Base-by-base conservation (phyloP, 2,888 invertebrate species). In the Callimorpha dominula region DNA sequence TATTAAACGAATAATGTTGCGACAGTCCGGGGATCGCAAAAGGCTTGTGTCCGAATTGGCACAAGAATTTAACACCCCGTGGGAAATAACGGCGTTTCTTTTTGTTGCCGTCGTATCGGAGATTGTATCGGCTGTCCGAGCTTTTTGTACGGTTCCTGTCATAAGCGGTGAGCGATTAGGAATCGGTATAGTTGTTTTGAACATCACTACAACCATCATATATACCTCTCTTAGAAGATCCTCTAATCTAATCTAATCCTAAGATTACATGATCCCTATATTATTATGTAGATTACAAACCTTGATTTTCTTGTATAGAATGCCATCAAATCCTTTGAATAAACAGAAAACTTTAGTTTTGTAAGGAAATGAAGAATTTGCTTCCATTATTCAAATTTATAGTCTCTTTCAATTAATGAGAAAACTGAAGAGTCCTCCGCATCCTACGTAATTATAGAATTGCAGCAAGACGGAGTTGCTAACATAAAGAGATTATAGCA, bases 1-100 rank as follows among this genome's bases (percentile, higher is more conserved):
- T 86, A 88, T 86, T 82, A 80, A 82, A 81, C 76, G 84, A 85
- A 87, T 88, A 86, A 85, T 85, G 84, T 83, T 78, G 78, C 78
- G 75, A 71, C 79, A 78, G 79, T 71, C 71, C 76, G 72, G 81
- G 80, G 80, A 80, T 78, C 81, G 77, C 83, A 83, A 82, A 85
- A 85, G 86, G 83, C 80, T 81, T 77, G 81, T 80, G 85, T 86
- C 86, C 85, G 84, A 85, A 85, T 83, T 82, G 82, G 82, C 84
- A 78, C 83, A 85, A 83, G 86, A 91, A 90, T 91, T 91, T 90
- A 87, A 87, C 88, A 88, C 90, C 91, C 91, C 94, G 94, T 94
- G 94, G 94, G 94, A 93, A 93, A 94, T 94, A 93, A 93, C 93
- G 90, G 93, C 88, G 88, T 88, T 91, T 91, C 91, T 92, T 92